Evolutionary conservation across 2,113 vertebrate genomes (phyloP), one percentile per base, ranked within the genome.

Genomic region (Alligator sinensis): DNA sequence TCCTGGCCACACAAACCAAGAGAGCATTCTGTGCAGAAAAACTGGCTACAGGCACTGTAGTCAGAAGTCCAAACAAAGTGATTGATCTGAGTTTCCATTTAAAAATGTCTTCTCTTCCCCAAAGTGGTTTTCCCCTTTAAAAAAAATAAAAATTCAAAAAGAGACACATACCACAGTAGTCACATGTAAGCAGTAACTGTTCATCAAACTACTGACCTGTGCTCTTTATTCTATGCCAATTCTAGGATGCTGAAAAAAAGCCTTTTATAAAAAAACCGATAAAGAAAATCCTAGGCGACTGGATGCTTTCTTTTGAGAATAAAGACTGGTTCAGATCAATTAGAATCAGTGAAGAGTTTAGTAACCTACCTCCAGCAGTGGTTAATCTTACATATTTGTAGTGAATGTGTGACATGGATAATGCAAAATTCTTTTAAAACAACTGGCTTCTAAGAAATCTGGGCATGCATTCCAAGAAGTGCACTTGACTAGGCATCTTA

Each of bases 41-140:
- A 74, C 88, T 96, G 89, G 80, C 92, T 93, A 90, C 81, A 87
- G 92, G 72, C 80, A 80, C 88, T 94, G 95, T 97, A 97, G 94
- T 97, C 97, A 97, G 89, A 96, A 92, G 91, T 96, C 94, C 94
- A 97, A 97, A 97, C 95, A 97, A 89, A 93, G 93, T 93, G 92
- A 96, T 96, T 92, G 96, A 96, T 96, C 96, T 94, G 30, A 85
- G 96, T 96, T 97, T 97, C 96, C 93, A 93, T 94, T 96, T 95
- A 89, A 77, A 82, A 47, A 47, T 47, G 47, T 47, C 47, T 93
- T 88, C 72, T 95, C 61, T 76, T 95, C 89, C 96, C 79, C 47
- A 47, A 47, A 47, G 47, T 47, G 47, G 9, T 47, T 47, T 47
- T 47, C 47, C 47, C 47, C 47, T 47, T 47, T 47, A 47, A 47